These are phyloP conservation scores for Colaptes auratus DNA, from an alignment of 2,113 vertebrate genomes.

Conservation along the genomic window DNA sequence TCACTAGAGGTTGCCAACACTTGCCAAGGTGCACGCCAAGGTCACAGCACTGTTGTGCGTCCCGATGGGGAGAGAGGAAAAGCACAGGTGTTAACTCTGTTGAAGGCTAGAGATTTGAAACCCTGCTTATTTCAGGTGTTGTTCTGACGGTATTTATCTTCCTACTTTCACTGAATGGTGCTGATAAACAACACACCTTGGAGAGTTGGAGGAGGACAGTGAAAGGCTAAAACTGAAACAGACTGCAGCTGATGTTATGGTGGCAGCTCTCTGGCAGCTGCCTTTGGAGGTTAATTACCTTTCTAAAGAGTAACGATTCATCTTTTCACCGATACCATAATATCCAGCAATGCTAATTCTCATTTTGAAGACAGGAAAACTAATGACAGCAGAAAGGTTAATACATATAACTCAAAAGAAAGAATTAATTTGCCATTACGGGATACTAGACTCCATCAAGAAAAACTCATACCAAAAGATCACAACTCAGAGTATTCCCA, in stretches of 20 bases:
- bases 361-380: conserved; percentile 54
- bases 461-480: conserved; percentile 42
- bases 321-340: neutral
- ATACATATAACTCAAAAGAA: conserved; percentile 30
- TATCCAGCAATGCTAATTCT: conserved; percentile 22
- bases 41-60: neutral
- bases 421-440: conserved; percentile 33
- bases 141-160: neutral
- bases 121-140: neutral
- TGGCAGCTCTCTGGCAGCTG: conserved; percentile 22
- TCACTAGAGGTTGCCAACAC: neutral
- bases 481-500: conserved; percentile 31
- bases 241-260: neutral
- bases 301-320: conserved; percentile 48
- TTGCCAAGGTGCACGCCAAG: neutral
- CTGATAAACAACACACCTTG: neutral
- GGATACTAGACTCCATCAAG: conserved; percentile 23
- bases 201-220: neutral
- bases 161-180: neutral
- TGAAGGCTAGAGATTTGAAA: neutral
- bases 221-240: neutral
- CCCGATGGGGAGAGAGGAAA: neutral
- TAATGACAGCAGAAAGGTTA: conserved; percentile 27
- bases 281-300: conserved; percentile 59
- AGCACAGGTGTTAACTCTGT: neutral